Conservation (phyloP, 1,140 invertebrate genomes). For the Muscidifurax raptorellus region DNA sequence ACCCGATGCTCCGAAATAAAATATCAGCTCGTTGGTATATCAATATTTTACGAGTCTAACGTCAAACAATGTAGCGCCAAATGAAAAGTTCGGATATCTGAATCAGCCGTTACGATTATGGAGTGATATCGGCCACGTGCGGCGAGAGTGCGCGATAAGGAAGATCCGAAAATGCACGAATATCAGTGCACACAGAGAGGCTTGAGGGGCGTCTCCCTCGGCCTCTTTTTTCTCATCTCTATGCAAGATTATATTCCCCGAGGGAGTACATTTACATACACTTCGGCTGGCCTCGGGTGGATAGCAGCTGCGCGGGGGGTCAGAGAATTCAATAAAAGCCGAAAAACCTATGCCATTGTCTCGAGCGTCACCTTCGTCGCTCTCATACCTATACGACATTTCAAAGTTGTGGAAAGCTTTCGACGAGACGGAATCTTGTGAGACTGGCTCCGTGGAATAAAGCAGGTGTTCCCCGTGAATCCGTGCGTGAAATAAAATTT, state of each 20-base stretch:
- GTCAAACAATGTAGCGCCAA: too few species aligned
- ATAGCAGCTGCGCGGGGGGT: slow-evolving; percentile 49
- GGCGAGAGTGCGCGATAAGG: slow-evolving; percentile 56
- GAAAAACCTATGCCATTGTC: slow-evolving; percentile 59
- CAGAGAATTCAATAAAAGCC: slow-evolving; percentile 67
- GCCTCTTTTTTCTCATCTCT: slow-evolving; percentile 54
- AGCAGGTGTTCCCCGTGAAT: background rate
- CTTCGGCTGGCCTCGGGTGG: slow-evolving; percentile 45
- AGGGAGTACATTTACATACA: slow-evolving; percentile 66
- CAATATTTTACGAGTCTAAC: background rate
- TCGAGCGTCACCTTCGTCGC: slow-evolving; percentile 49
- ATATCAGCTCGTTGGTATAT: too few species aligned
- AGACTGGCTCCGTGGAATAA: background rate
- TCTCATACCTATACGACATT: background rate
- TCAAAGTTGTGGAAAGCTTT: slow-evolving; percentile 20
- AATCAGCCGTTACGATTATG: background rate
- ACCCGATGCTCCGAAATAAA: too few species aligned
- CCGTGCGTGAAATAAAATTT: background rate
- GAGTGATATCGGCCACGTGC: background rate
- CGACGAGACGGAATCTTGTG: background rate
- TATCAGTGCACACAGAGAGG: slow-evolving; percentile 45
- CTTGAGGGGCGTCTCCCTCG: slow-evolving; percentile 5
- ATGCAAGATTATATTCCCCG: slow-evolving; percentile 63
- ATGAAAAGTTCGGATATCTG: background rate
- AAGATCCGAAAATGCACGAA: slow-evolving; percentile 51